Evolutionary conservation across 2,888 invertebrate genomes (phyloP), one percentile per base, ranked within the genome.

Genomic region (Plagiodera versicolora): DNA sequence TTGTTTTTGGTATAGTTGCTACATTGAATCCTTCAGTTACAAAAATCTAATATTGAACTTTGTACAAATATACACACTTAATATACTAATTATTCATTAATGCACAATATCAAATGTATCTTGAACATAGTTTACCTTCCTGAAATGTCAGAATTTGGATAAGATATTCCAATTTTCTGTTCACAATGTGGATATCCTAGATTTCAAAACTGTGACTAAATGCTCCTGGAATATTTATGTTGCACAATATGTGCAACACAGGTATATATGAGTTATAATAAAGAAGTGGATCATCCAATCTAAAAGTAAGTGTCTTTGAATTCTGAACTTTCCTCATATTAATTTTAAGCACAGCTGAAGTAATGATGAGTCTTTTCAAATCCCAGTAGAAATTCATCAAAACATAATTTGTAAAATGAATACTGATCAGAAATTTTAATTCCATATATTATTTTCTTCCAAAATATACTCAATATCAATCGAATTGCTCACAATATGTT

Each of bases 1-100:
- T 32, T 39, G 8, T 32, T 32, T 10, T 32, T 32, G 10, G 5
- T 39, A n/a, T 14, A 39, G 6, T n/a, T 39, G 39, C 39, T 39
- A 14, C 4, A 39, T 39, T 39, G 39, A 55, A 55, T 46, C 46
- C 52, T 58, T 56, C 39, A 39, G 4, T 14, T 51, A 56, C 49
- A 59, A 61, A 59, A 64, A 18, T 60, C 54, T 56, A 61, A 52
- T 28, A 52, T 58, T 47, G 35, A 47, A 62, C 58, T 62, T 60
- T 64, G 32, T 62, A 65, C 62, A 65, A 62, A 60, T 65, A 45
- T 65, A 65, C 60, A 62, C 48, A 35, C 32, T 53, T 32, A 58
- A 56, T 56, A 14, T n/a, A 39, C 4, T 9, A 52, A 19, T n/a
- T 11, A 24, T 24, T 19, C 24, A 39, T 10, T 30, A 49, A 17